Conservation (phyloP, 2,113 vertebrate species). For the Pristiophorus japonicus region DNA sequence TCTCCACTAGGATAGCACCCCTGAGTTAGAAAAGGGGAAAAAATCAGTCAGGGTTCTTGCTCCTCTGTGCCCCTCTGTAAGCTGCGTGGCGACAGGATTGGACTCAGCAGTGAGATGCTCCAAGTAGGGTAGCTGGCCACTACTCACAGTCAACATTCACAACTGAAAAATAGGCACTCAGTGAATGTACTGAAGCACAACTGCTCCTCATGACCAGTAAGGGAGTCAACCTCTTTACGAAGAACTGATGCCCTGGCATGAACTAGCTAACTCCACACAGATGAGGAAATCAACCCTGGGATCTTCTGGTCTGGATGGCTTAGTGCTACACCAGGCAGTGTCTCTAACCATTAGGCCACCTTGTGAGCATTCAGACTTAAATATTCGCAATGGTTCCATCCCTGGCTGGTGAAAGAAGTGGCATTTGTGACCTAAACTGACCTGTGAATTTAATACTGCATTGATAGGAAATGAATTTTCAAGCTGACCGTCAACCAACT, state of each 20-base stretch:
- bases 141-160: neutral
- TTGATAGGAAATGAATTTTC: neutral
- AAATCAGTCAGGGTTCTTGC: neutral
- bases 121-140: neutral
- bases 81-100: neutral
- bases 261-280: neutral
- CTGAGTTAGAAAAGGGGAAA: neutral
- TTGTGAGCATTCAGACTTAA: neutral
- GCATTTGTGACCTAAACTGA: no score
- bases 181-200: neutral
- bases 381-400: neutral
- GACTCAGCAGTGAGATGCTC: neutral
- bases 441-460: neutral
- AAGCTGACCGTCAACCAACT: neutral
- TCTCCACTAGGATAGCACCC: neutral
- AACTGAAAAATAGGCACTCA: neutral
- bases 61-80: neutral
- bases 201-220: neutral
- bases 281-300: no score
- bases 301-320: no score
- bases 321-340: no score
- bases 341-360: no score
- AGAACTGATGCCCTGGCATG: neutral
- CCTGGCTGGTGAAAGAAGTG: neutral
- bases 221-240: neutral